Evolutionary conservation across 35 echinoderm and acorn worm genomes (phyloP).

Genomic region (Strongylocentrotus purpuratus): DNA sequence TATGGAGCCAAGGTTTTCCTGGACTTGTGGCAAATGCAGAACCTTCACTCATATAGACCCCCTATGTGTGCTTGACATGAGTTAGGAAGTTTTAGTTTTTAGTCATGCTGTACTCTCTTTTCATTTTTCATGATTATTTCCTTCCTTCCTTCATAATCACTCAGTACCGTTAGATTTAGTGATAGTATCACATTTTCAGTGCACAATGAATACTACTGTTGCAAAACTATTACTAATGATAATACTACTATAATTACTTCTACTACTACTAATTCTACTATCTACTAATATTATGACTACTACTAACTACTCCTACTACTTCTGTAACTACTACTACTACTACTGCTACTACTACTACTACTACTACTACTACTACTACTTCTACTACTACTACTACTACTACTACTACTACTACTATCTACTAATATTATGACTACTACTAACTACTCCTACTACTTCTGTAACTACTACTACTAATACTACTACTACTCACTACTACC

Average conservation of each 20-base stretch:
- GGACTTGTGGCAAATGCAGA: not conserved
- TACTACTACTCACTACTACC: not conserved
- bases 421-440: not conserved
- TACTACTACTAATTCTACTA: not conserved
- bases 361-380: not conserved
- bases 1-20: not conserved
- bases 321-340: not conserved
- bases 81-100: not conserved
- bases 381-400: not conserved
- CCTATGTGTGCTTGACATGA: slow-evolving; percentile 8
- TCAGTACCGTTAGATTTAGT: not conserved
- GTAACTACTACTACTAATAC: not conserved
- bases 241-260: not conserved
- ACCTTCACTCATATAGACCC: not conserved
- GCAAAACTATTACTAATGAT: not conserved
- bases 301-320: not conserved
- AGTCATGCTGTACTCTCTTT: not conserved
- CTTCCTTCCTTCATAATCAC: not conserved
- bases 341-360: not conserved
- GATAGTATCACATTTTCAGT: not conserved
- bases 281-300: too few species aligned
- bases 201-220: not conserved
- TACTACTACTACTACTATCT: not conserved
- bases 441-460: not conserved
- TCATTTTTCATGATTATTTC: not conserved